These are phyloP conservation scores for Fissipunctia ypsillon DNA, from an alignment of 2,888 invertebrate genomes.

Conservation along the genomic window DNA sequence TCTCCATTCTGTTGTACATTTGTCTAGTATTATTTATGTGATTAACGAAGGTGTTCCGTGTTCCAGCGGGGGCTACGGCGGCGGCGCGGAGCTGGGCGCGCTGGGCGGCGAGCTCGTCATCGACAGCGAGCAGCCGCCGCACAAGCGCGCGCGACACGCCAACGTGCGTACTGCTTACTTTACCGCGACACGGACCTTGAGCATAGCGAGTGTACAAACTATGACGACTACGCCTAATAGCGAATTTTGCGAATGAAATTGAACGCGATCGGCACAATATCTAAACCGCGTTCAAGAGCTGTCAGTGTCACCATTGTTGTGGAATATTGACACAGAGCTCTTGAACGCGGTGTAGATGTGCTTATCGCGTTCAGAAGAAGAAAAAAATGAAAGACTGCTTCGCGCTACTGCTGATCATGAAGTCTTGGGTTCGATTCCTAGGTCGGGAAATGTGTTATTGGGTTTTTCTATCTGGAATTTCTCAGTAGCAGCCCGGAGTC, in stretches of 20 bases:
- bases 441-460: background rate
- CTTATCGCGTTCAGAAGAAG: too few species aligned
- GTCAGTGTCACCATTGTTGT: background rate
- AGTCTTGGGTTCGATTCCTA: background rate
- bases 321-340: too few species aligned
- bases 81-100: constrained; percentile 72
- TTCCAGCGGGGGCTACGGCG: constrained; percentile 76
- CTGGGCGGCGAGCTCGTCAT: constrained; percentile 84
- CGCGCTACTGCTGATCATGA: background rate
- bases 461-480: too few species aligned
- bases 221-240: background rate
- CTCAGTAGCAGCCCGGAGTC: too few species aligned
- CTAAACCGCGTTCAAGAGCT: background rate
- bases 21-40: background rate
- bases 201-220: background rate
- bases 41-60: fast-evolving
- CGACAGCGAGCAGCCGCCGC: constrained; percentile 80
- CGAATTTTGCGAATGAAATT: background rate
- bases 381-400: background rate
- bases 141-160: constrained; percentile 79
- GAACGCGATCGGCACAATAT: background rate
- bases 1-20: background rate
- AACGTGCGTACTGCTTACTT: constrained; percentile 73
- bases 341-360: too few species aligned
- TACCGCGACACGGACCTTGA: too few species aligned